Evolutionary conservation across 1,140 invertebrate species (phyloP).

Genomic region (Yoshiicerus persimilis): DNA sequence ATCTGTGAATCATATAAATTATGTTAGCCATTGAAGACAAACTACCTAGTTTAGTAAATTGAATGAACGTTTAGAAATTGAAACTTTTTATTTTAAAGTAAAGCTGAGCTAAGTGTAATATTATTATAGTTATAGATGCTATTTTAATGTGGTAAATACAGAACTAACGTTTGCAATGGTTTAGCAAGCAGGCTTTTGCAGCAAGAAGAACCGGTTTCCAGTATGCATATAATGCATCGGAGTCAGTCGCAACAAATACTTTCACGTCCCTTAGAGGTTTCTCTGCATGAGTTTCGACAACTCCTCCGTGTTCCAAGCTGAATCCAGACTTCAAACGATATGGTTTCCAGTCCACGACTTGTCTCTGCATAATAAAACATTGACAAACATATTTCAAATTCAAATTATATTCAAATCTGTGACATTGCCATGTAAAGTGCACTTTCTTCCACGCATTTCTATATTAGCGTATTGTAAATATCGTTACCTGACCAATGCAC

Average conservation of each 20-base stretch:
- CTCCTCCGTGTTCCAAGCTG: constrained; percentile 33
- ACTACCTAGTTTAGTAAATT: no score
- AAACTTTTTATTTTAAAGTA: no score
- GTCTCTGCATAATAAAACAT: constrained; percentile 29
- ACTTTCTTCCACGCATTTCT: neutral
- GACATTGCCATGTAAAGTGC: neutral
- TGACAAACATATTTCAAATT: neutral
- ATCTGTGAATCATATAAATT: no score
- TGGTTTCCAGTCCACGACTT: constrained; percentile 35
- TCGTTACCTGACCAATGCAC: constrained; percentile 33
- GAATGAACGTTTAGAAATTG: no score
- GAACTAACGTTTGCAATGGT: constrained; percentile 31
- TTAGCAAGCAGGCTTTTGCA: constrained; percentile 35
- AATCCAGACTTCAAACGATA: constrained; percentile 36
- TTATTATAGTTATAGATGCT: no score
- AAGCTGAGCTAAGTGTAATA: no score
- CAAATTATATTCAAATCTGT: no score
- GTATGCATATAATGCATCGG: constrained; percentile 43
- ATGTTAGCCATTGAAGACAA: no score
- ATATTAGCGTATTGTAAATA: neutral
- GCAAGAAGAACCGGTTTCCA: constrained; percentile 47
- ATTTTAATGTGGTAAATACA: no score
- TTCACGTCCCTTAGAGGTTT: constrained; percentile 42
- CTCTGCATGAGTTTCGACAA: constrained; percentile 34
- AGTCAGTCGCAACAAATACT: constrained; percentile 38